phyloP scores from a whole-genome alignment of 1,140 invertebrate species.

The Drosophila kanapiae region DNA sequence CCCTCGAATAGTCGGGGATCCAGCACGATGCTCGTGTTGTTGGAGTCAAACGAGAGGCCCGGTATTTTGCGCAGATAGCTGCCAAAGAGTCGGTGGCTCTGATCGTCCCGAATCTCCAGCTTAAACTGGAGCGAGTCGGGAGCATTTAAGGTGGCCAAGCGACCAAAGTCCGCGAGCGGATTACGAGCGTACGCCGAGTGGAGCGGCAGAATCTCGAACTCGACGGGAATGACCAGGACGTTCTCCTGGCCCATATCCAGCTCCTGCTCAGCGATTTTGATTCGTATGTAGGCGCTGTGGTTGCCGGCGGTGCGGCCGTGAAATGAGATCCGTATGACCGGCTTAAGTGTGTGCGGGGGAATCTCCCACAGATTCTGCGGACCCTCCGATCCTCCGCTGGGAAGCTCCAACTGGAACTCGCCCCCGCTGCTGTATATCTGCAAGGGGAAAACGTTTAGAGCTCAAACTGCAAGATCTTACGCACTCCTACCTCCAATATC shows the following conservation, averaged over 20 bases:
- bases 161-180: constrained; percentile 93
- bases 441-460: neutral
- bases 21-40: constrained; percentile 62
- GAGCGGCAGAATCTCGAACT: constrained; percentile 92
- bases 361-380: constrained; percentile 95
- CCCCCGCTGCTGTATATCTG: constrained; percentile 93
- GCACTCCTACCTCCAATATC: constrained; percentile 86
- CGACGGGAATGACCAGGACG: constrained; percentile 93
- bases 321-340: constrained; percentile 94
- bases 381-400: constrained; percentile 90
- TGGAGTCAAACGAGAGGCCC: constrained; percentile 60
- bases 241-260: constrained; percentile 59
- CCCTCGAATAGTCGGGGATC: constrained; percentile 65
- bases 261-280: constrained; percentile 72
- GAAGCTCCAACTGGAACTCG: constrained; percentile 96
- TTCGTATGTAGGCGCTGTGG: constrained; percentile 85
- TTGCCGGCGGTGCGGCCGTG: constrained; percentile 87
- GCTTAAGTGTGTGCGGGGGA: constrained; percentile 94
- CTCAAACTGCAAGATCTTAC: neutral
- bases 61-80: constrained; percentile 62
- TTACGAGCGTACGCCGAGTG: constrained; percentile 92
- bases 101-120: constrained; percentile 63
- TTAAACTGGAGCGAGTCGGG: constrained; percentile 56
- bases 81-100: constrained; percentile 54
- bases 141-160: constrained; percentile 57